Base-by-base conservation (phyloP, 2,113 vertebrate genomes). In the Lophius piscatorius region DNA sequence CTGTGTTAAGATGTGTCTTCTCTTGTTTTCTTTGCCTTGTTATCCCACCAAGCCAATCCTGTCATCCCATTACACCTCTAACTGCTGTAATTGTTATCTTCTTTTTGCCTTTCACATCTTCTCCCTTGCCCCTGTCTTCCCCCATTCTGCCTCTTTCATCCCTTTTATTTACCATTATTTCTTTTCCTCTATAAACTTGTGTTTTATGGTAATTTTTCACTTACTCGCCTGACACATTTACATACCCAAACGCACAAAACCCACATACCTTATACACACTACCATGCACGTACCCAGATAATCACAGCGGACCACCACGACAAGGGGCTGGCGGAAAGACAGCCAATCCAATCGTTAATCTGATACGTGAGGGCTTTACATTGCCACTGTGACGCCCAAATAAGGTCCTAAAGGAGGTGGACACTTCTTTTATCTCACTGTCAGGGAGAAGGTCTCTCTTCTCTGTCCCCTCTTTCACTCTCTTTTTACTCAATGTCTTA, bases 341-440 rank as follows among this genome's bases (percentile, higher is more conserved):
- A 79, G 57, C 58, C 80, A 75, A 90, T 90, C 87, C 88, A 90
- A 90, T 89, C 87, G 17, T 51, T 85, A 76, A 89, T 87, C 88
- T 81, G 79, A 88, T 90, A 85, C 84, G 67, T 51, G 56, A 76
- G 66, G 21, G 51, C 81, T 84, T 87, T 88, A 85, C 84, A 84
- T 82, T 3, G 42, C 77, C 70, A 71, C 66, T 74, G 70, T 69
- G 62, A 83, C 17, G 62, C 74, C 69, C 61, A 88, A 86, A 83
- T 85, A 87, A 82, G 66, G 77, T 89, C 87, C 80, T 83, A 66
- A 24, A 76, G 80, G 82, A 87, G 75, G 47, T 74, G 66, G 71
- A 62, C 82, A 75, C 78, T 62, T 82, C 76, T 84, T 88, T 85
- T 88, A 88, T 89, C 85, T 87, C 70, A 81, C 38, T 63, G 79